Percentiles rank a stretch among this genome's conserved stretches.
Evolutionary conservation across 2,797 vertebrate species (phyloP).

Genomic region (Parotocinclus haroldoi): DNA sequence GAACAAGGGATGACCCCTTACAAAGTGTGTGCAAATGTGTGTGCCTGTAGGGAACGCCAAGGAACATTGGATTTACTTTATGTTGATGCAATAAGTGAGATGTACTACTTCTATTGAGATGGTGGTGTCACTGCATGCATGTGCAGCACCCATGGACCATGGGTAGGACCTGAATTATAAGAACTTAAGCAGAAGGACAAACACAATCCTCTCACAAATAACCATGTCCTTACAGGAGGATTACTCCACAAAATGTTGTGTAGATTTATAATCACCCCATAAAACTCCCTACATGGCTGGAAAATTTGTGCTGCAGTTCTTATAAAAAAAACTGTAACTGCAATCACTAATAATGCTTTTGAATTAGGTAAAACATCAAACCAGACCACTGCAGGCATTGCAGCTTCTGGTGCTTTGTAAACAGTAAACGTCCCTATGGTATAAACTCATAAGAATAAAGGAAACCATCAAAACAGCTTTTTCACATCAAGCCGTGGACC

Average conservation of each 20-base stretch:
- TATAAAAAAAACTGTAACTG: no score
- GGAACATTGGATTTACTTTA: slow-evolving; percentile 36
- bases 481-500: slow-evolving; percentile 44
- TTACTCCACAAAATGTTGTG: no score
- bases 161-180: background rate
- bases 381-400: no score
- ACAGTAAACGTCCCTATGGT: background rate
- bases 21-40: slow-evolving; percentile 45
- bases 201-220: no score
- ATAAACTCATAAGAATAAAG: slow-evolving; percentile 1
- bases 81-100: slow-evolving; percentile 33
- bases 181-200: background rate
- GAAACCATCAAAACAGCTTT: slow-evolving; percentile 53
- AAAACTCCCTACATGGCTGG: no score
- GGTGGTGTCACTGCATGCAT: background rate
- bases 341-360: no score
- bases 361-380: no score
- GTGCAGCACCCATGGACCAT: no score
- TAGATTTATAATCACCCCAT: no score
- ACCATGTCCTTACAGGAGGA: no score
- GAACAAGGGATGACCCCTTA: slow-evolving; percentile 63
- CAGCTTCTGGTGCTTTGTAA: no score
- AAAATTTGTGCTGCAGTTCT: no score
- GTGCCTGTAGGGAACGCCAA: slow-evolving; percentile 39
- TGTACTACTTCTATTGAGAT: slow-evolving; percentile 4